Evolutionary conservation across 2,797 vertebrate species (phyloP), one percentile per base, ranked within the genome.

Genomic region (Bovichtus diacanthus): DNA sequence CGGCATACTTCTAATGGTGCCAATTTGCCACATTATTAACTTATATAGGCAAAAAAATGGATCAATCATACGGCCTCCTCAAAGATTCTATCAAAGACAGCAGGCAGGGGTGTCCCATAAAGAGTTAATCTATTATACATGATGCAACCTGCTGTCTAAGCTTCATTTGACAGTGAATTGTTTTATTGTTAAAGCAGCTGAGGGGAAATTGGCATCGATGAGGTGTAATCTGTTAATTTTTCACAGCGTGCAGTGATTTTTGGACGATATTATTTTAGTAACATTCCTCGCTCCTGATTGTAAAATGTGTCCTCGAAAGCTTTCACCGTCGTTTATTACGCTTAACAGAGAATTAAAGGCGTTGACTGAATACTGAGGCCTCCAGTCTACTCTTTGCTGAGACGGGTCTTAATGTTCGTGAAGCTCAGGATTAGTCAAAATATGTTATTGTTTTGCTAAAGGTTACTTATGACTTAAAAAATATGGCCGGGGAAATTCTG

Each of bases 121-220:
- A 70, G 70, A 77, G 2, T 68, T 68, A 21, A 49, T 78, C 65
- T 23, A 18, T 71, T 43, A 73, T 75, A 70, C 72, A 72, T 58
- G 10, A 77, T 51, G 58, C 74, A 78, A 39, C 49, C 38, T 36
- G 34, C 59, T 70, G 59, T 49, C 13, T 59, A 34, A 15, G 19
- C 49, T 66, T 85, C 44, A 55, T 84, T 75, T 78, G 67, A 23
- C 38, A 46, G 27, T 27, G 41, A 36, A 56, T 47, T 21, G n/a
- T 64, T 73, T 73, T 27, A 78, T 31, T 56, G 69, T 29, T 43
- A 11, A 54, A 60, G 74, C 64, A 46, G 34, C 66, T 31, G 62
- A 53, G 27, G 34, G 27, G 27, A 31, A 73, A 63, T 61, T 73
- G 73, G 36, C 47, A 12, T 62, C 5, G 15, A 25, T 43, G 56